phyloP scores from a whole-genome alignment of 2,888 invertebrate genomes.

The Heliconius sara region DNA sequence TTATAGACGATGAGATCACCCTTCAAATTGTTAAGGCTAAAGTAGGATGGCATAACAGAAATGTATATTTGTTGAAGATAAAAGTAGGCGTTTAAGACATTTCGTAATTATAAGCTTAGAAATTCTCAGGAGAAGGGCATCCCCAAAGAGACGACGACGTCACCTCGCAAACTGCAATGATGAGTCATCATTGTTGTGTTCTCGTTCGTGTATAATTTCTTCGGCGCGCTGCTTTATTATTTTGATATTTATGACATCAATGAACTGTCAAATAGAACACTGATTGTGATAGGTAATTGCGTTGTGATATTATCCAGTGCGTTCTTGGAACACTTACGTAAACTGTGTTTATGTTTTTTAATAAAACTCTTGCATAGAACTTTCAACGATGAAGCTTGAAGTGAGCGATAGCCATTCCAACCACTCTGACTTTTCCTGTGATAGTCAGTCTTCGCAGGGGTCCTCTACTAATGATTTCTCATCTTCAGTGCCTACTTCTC shows the following conservation, averaged over 20 bases:
- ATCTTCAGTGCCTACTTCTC: slow-evolving; percentile 67
- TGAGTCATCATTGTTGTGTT: slow-evolving; percentile 81
- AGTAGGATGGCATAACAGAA: slow-evolving; percentile 57
- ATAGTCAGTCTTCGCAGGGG: slow-evolving; percentile 84
- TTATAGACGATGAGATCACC: slow-evolving; percentile 76
- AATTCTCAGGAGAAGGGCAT: slow-evolving; percentile 79
- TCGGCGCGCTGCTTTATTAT: slow-evolving; percentile 62
- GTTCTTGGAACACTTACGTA: slow-evolving; percentile 60
- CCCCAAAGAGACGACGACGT: slow-evolving; percentile 76
- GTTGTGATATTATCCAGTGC: slow-evolving; percentile 55
- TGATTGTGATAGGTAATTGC: slow-evolving; percentile 49
- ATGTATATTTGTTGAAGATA: slow-evolving; percentile 57
- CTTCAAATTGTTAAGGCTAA: slow-evolving; percentile 62
- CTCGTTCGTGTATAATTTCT: slow-evolving; percentile 66
- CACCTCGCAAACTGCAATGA: slow-evolving; percentile 70
- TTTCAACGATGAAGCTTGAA: slow-evolving; percentile 85
- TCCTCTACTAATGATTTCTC: slow-evolving; percentile 81
- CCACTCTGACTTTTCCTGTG: slow-evolving; percentile 85
- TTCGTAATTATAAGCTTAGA: slow-evolving; percentile 56
- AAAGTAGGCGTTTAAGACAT: slow-evolving; percentile 65
- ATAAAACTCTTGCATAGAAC: slow-evolving; percentile 58
- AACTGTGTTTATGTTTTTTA: slow-evolving; percentile 52
- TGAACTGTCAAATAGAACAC: slow-evolving; percentile 66
- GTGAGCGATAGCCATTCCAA: slow-evolving; percentile 85
- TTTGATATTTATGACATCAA: slow-evolving; percentile 65